Base-by-base conservation (phyloP, 2,113 vertebrate species). In the Odontesthes bonariensis region DNA sequence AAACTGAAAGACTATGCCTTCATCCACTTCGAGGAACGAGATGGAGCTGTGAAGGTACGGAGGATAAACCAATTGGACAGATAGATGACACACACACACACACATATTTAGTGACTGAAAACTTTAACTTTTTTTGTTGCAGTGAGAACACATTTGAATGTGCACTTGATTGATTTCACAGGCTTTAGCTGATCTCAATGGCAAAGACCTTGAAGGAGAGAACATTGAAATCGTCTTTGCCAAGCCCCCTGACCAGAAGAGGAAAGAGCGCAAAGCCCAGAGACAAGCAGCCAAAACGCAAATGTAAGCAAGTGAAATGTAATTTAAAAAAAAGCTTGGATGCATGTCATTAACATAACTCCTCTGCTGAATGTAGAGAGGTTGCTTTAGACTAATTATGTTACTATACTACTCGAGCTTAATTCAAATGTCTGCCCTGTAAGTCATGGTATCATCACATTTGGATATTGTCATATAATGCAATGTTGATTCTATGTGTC, bases 211-310 rank as follows among this genome's bases (percentile, higher is more conserved):
- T 56, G 98, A 99, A 93, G 98, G 98, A 92, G 97, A 99, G 92
- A 96, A 95, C 93, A 98, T 99, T 93, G 98, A 99, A 96, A 99
- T 99, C 33, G 98, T 99, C 91, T 99, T 99, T 89, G 98, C 98
- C 88, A 99, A 99, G 90, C 98, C 98, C 88, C 98, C 98, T 84
- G 98, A 99, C 95, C 98, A 99, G 95, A 99, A 99, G 94, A 97
- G 97, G 88, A 99, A 99, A 95, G 98, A 99, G 92, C 96, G 98
- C 86, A 98, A 99, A 94, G 98, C 97, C 86, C 97, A 98, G 93
- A 97, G 98, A 90, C 98, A 99, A 96, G 98, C 98, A 61, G 97
- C 98, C 91, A 99, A 98, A 95, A 98, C 97, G 92, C 97, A 98
- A 94, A 98, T 98, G 97, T 99, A 96, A 97, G 97, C 20, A 27